phyloP scores from a whole-genome alignment of 1,140 invertebrate species.

The Platyscapa corneri region DNA sequence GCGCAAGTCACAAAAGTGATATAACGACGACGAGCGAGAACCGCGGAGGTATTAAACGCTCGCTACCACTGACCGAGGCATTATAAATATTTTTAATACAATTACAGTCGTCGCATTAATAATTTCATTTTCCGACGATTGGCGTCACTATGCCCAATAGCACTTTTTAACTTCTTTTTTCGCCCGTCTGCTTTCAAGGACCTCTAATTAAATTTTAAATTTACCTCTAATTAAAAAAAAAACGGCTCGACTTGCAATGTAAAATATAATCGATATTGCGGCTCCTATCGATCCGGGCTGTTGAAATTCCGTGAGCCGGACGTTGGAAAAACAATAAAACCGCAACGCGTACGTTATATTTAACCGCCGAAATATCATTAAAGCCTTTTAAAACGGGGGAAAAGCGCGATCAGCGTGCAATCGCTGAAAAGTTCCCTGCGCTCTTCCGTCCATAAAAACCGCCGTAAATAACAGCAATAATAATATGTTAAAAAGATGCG shows the following conservation, averaged over 20 bases:
- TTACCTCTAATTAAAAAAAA: not conserved
- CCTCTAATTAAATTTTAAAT: constrained; percentile 35
- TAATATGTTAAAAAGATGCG: too few relatives aligned
- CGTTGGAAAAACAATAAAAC: constrained; percentile 2
- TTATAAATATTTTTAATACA: too few relatives aligned
- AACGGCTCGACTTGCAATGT: not conserved
- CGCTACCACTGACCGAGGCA: too few relatives aligned
- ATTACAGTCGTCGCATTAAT: too few relatives aligned
- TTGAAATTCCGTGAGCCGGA: constrained; percentile 6
- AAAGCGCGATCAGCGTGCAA: not conserved
- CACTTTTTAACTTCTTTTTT: not conserved
- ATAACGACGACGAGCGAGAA: too few relatives aligned
- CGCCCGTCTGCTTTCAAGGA: not conserved
- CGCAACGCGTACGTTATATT: not conserved
- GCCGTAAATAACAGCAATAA: too few relatives aligned
- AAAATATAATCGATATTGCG: constrained; percentile 28
- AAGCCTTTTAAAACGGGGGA: not conserved
- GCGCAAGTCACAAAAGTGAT: not conserved
- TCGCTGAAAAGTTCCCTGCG: not conserved
- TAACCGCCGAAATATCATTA: constrained; percentile 23
- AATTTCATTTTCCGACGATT: too few relatives aligned
- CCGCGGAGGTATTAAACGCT: too few relatives aligned
- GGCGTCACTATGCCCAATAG: too few relatives aligned
- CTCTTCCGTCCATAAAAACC: not conserved
- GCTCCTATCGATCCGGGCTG: not conserved